Base-by-base conservation (phyloP, 2,797 vertebrate species). In the Cyprinodon diabolis region DNA sequence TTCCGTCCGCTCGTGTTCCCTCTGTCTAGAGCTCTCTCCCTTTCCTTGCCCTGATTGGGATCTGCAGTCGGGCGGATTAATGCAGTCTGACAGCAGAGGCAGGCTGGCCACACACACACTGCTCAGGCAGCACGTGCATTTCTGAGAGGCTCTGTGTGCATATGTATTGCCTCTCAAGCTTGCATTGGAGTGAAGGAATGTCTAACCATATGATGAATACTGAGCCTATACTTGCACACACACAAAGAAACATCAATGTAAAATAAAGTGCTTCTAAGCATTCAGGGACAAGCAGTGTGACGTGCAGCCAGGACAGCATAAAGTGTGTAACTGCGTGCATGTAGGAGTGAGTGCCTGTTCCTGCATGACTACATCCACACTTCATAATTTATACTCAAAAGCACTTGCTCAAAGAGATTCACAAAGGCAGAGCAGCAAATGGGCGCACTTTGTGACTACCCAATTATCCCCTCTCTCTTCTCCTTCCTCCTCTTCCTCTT, bases 41-140 rank as follows among this genome's bases (percentile, higher is more conserved):
- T 92, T 90, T 81, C 86, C 80, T 88, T 75, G 88, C 86, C 86
- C 90, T 92, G 93, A 94, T 94, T 94, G 94, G 93, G 91, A 94
- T 94, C 92, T 93, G 94, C 91, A 95, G 92, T 91, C 92, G 89
- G 93, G 94, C 92, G 84, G 92, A 94, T 95, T 95, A 95, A 95
- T 91, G 92, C 85, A 84, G 90, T 91, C 90, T 95, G 94, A 93
- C 95, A 95, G 90, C 84, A 91, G 87, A 92, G 89, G 88, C 90
- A 92, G 87, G 85, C 93, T 83, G 89, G 90, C 84, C 89, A 76
- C 87, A 79, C 87, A 75, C 69, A 80, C 79, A 55, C 78, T 78
- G 6, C 77, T 66, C 70, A 79, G 77, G 79, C 84, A 87, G 84
- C 89, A 93, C 84, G 77, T 90, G 90, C 85, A 84, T 83, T 86